Evolutionary conservation across 1,140 invertebrate species (phyloP).

Genomic region (Armadillidium nasatum): DNA sequence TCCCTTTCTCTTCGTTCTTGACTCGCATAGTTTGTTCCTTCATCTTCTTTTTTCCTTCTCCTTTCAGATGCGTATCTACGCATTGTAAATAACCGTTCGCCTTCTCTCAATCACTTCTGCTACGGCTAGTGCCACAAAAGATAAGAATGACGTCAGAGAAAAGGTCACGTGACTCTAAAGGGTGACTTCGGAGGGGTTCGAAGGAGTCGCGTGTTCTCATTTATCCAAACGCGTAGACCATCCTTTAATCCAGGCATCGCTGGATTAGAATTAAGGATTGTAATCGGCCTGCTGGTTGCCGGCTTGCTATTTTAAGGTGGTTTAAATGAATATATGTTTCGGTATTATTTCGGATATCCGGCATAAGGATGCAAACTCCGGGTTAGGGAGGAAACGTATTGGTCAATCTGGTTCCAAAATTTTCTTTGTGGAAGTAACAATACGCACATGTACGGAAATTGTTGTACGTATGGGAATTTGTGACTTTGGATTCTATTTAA

Average conservation of each 20-base stretch:
- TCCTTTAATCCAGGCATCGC: neutral
- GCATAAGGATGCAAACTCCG: neutral
- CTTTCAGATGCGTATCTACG: neutral
- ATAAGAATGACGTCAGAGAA: neutral
- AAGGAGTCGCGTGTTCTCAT: neutral
- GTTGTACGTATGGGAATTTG: neutral
- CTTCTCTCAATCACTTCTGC: neutral
- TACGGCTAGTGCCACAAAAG: neutral
- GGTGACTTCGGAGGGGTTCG: neutral
- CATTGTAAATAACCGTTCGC: neutral
- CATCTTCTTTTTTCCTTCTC: neutral
- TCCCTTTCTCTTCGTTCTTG: too few relatives aligned
- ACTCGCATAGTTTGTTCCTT: too few relatives aligned
- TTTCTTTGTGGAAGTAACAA: neutral
- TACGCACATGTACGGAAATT: neutral
- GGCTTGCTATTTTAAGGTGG: neutral
- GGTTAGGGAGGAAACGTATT: neutral
- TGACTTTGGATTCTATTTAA: neutral
- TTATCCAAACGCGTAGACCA: neutral
- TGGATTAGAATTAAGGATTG: neutral
- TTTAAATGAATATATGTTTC: conserved; percentile 14
- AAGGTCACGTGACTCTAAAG: neutral
- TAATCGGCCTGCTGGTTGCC: neutral
- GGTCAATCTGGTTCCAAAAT: neutral
- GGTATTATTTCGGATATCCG: conserved; percentile 8